These are phyloP conservation scores for Drosophila jambulina DNA, from an alignment of 1,140 invertebrate genomes.

Conservation along the genomic window DNA sequence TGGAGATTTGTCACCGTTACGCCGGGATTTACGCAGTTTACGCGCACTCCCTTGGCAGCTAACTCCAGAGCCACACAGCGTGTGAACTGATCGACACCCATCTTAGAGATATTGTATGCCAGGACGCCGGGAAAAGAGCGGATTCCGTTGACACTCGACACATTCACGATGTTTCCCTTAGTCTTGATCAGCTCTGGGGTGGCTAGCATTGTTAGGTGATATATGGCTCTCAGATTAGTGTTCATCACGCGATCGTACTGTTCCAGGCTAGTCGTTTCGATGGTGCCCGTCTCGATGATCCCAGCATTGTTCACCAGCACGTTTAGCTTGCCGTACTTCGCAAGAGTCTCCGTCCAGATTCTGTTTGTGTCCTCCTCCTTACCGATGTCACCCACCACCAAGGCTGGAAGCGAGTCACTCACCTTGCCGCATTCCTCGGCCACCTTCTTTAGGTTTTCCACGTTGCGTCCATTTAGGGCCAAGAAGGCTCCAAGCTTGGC, in stretches of 20 bases:
- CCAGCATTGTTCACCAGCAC: conserved; percentile 96
- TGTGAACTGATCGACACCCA: conserved; percentile 95
- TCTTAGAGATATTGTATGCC: conserved; percentile 95
- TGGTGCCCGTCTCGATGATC: conserved; percentile 91
- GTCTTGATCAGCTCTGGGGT: conserved; percentile 93
- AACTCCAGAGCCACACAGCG: conserved; percentile 92
- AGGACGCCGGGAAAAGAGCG: conserved; percentile 91
- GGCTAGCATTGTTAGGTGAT: conserved; percentile 93
- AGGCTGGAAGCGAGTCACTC: conserved; percentile 39
- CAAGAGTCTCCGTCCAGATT: conserved; percentile 89
- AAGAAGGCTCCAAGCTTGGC: conserved; percentile 90
- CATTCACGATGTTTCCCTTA: conserved; percentile 95
- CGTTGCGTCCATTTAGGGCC: conserved; percentile 91
- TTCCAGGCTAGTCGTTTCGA: conserved; percentile 93
- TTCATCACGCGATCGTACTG: conserved; percentile 95
- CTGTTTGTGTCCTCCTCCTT: conserved; percentile 91
- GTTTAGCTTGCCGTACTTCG: conserved; percentile 90
- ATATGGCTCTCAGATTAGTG: conserved; percentile 93
- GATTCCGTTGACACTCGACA: conserved; percentile 95
- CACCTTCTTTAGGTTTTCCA: conserved; percentile 58
- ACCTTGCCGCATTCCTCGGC: conserved; percentile 80
- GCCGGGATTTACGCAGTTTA: conserved; percentile 95
- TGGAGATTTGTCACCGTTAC: conserved; percentile 92
- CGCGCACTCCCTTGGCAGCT: conserved; percentile 92
- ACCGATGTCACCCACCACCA: conserved; percentile 88